Base-by-base conservation (phyloP, 1,140 invertebrate species). In the Capitella teleta region DNA sequence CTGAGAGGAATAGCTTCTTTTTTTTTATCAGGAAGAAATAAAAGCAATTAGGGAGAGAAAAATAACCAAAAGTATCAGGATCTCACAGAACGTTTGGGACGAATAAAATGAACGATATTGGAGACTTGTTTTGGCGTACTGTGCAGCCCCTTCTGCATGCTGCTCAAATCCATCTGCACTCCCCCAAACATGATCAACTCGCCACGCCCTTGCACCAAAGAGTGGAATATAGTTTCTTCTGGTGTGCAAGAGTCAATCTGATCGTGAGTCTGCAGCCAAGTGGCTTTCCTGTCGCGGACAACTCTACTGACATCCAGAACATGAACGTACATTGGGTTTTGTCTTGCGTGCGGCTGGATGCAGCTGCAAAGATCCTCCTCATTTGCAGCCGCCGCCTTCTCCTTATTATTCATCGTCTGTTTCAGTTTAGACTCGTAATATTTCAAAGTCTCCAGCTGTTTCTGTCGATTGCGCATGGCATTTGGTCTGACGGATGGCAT, bases 151-250 rank as follows among this genome's bases (percentile, higher is more conserved):
- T 57, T 55, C 51, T 63, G 61, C 58, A 64, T 60, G 2, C 58
- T 53, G 21, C 59, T 59, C 12, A 61, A 51, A 30, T 70, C 66
- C 21, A 54, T 55, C 23, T 61, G 56, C 30, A 94, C 85, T 46
- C 91, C 91, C 14, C 90, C 92, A 77, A 96, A 96, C 74, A 97
- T 83, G 41, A 96, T 85, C 14, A 96, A 67, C 76, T 96, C 91
- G 18, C 85, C 86, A 61, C 87, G 84, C 38, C 90, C 91, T 45
- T 83, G 77, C 2, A 94, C 82, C 40, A 96, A 74, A 12, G 87
- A 86, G 64, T 93, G 94, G 47, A 94, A 78, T 52, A 93, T 85
- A 46, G 88, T 80, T 66, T 93, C 86, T 64, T 90, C 86, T 2
- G 91, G 89, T 10, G 70, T 59, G 38, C 65, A 60, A 4, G 54